Conservation (phyloP, 2,797 vertebrate genomes). For the Tamandua tetradactyla region DNA sequence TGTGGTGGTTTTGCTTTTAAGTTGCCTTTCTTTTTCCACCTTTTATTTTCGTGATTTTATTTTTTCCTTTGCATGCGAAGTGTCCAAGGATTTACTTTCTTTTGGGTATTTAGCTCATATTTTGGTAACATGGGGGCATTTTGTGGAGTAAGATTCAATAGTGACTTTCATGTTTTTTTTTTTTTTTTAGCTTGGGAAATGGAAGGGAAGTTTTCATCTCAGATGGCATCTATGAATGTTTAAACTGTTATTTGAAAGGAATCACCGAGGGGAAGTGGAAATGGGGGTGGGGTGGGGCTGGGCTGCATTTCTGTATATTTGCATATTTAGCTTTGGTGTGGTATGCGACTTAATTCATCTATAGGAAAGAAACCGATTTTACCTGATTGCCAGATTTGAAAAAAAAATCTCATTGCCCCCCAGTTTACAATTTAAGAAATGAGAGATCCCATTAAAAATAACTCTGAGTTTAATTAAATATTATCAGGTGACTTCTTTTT, state of each 20-base stretch:
- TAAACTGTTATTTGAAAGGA: conserved; percentile 24
- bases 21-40: not conserved
- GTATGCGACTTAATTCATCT: not conserved
- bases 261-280: not conserved
- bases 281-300: not conserved
- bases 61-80: not conserved
- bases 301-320: not conserved
- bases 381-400: not conserved
- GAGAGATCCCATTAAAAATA: not conserved
- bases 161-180: conserved; percentile 38
- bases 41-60: not conserved
- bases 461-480: conserved; percentile 20
- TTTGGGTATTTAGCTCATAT: not conserved
- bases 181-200: conserved; percentile 12
- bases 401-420: not conserved
- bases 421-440: not conserved
- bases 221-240: conserved; percentile 14
- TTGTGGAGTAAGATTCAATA: not conserved
- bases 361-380: not conserved
- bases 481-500: not conserved
- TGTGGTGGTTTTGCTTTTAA: conserved; percentile 73
- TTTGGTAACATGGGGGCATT: not conserved
- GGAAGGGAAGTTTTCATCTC: conserved; percentile 68
- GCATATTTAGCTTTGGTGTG: not conserved
- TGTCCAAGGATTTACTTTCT: conserved; percentile 1